Percentiles rank a stretch among this genome's conserved stretches.
Conservation (phyloP, 2,888 invertebrate genomes). For the Idaea aversata region DNA sequence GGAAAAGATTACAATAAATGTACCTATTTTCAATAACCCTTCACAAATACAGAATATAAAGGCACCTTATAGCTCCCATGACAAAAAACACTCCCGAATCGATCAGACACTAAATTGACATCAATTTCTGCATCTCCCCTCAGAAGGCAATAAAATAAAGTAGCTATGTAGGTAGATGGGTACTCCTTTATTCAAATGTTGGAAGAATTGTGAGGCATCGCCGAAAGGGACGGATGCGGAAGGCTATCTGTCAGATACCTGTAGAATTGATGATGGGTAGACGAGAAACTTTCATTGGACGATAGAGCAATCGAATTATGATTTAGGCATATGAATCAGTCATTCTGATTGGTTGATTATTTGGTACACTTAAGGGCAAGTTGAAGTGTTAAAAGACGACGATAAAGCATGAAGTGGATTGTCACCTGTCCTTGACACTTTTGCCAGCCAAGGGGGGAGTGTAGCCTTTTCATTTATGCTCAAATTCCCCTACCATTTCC, state of each 20-base stretch:
- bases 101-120: conserved; percentile 22
- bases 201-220: conserved; percentile 16
- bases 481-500: too few species aligned
- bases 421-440: too few species aligned
- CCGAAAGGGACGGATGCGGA: conserved; percentile 30
- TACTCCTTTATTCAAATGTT: conserved; percentile 27
- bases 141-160: conserved; percentile 28
- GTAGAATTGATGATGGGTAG: conserved; percentile 17
- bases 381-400: too few species aligned
- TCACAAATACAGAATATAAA: neutral
- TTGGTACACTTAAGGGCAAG: too few species aligned
- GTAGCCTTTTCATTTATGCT: too few species aligned
- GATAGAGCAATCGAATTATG: neutral
- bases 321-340: too few species aligned
- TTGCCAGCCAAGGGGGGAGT: too few species aligned
- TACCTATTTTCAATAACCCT: neutral
- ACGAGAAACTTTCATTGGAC: neutral
- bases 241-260: conserved; percentile 32
- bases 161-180: conserved; percentile 13
- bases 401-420: too few species aligned
- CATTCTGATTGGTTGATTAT: too few species aligned
- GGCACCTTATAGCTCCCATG: conserved; percentile 9
- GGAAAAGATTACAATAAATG: neutral
- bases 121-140: conserved; percentile 18
- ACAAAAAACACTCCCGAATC: conserved; percentile 16